Base-by-base conservation (phyloP, 2,888 invertebrate genomes). In the Campoletis raptor region DNA sequence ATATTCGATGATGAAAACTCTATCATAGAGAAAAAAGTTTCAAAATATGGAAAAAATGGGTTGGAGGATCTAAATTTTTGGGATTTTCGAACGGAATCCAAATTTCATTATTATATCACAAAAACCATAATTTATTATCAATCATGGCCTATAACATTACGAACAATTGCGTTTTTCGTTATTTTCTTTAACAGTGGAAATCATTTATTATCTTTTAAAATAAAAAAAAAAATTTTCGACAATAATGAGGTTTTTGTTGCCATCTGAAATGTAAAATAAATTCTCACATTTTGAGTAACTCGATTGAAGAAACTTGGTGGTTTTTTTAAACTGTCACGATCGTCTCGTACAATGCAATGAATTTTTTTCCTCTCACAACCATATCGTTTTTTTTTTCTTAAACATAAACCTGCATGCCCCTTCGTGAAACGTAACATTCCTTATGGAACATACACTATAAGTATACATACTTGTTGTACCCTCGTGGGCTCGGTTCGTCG, bases 401-500 rank as follows among this genome's bases (percentile, higher is more conserved):
- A 45, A 7, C 18, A 80, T 12, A 61, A n/a, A 69, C 30, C 54
- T n/a, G 82, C 52, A 48, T 79, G 76, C 45, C 77, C 79, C 66
- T 79, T 79, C 66, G 70, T 81, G 42, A 78, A 82, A 79, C 54
- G 70, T 66, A 66, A 82, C 67, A 52, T 66, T 69, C 48, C 52
- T 79, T 67, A 30, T 72, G 57, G 72, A 83, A 77, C 78, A 72
- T 72, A 73, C 81, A 78, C 69, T 64, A 52, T 64, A 76, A 37
- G 36, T 67, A 70, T 72, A 81, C 73, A 45, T 83, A 83, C 83
- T 85, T 86, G 86, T 85, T 86, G 86, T 81, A 81, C 85, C 88
- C 85, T 85, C 85, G 73, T 78, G 85, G 83, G 87, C 89, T 85
- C 78, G 87, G 89, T 90, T 88, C 91, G 92, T 92, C 91, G 90